A percentile compares a stretch with the other conserved stretches of the same genome.
phyloP scores from a whole-genome alignment of 2,113 vertebrate genomes.

The Bubo bubo region DNA sequence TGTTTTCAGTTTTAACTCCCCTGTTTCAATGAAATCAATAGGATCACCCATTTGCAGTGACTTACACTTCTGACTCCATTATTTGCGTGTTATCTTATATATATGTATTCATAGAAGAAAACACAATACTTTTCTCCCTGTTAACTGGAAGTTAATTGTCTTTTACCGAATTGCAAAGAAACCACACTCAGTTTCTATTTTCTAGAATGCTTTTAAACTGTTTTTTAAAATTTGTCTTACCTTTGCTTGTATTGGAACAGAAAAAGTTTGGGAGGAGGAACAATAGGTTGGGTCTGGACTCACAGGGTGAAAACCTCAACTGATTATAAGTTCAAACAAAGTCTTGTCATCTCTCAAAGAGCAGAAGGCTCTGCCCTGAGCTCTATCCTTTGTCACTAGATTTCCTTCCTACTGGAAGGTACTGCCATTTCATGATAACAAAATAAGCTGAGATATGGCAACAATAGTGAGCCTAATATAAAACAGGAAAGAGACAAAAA shows the following conservation, averaged over 20 bases:
- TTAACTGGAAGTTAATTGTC: conserved; percentile 20
- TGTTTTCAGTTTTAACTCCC: conserved; percentile 6
- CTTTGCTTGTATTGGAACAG: neutral
- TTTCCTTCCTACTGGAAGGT: neutral
- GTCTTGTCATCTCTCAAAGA: neutral
- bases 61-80: neutral
- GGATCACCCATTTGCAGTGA: neutral
- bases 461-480: neutral
- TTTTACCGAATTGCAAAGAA: conserved; percentile 4
- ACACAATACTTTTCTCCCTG: neutral
- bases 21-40: conserved; percentile 26
- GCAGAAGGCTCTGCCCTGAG: neutral
- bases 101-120: neutral
- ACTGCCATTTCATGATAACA: neutral
- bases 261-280: neutral
- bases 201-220: neutral
- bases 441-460: neutral
- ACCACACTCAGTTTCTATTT: neutral
- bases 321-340: neutral
- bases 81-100: neutral
- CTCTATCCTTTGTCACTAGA: neutral
- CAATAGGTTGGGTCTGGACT: neutral
- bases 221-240: neutral
- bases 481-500: neutral
- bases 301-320: neutral